These are phyloP conservation scores for Bilobella aurantiaca DNA, from an alignment of 1,140 invertebrate species.

Conservation along the genomic window DNA sequence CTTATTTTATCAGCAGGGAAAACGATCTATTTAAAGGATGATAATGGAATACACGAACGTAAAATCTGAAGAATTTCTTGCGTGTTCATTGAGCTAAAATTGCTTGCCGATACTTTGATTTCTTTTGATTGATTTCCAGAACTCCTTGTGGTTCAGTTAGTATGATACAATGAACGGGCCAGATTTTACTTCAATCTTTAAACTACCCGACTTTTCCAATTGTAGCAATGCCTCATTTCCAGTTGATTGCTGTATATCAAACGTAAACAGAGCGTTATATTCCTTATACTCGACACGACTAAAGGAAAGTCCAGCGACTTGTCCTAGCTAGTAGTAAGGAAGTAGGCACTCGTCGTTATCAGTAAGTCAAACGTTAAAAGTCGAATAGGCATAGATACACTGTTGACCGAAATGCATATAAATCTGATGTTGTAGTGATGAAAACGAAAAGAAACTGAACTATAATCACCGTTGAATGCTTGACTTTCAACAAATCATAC, in stretches of 20 bases:
- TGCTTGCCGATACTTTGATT: conserved; percentile 12
- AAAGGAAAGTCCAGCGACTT: conserved; percentile 13
- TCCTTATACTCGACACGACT: neutral
- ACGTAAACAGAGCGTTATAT: conserved; percentile 18
- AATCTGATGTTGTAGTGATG: conserved; percentile 37
- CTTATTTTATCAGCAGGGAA: neutral
- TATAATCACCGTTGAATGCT: conserved; percentile 39
- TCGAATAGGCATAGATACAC: conserved; percentile 18
- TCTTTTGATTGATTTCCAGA: conserved; percentile 18
- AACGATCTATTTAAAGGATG: neutral
- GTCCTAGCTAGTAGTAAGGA: conserved; percentile 22
- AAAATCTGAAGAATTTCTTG: conserved; percentile 7
- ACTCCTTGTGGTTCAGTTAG: conserved; percentile 14
- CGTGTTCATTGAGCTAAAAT: conserved; percentile 6
- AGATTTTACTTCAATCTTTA: conserved; percentile 22
- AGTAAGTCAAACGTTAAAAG: conserved; percentile 18
- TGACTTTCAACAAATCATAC: conserved; percentile 40
- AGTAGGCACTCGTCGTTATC: conserved; percentile 5
- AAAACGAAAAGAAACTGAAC: conserved; percentile 41
- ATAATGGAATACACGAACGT: neutral
- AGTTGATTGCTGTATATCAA: conserved; percentile 10
- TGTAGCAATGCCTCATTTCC: neutral
- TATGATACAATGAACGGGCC: conserved; percentile 14
- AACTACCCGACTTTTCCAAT: conserved; percentile 17
- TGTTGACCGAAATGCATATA: conserved; percentile 23